Conservation (phyloP, 2,888 invertebrate species). For the Agriotes lineatus region DNA sequence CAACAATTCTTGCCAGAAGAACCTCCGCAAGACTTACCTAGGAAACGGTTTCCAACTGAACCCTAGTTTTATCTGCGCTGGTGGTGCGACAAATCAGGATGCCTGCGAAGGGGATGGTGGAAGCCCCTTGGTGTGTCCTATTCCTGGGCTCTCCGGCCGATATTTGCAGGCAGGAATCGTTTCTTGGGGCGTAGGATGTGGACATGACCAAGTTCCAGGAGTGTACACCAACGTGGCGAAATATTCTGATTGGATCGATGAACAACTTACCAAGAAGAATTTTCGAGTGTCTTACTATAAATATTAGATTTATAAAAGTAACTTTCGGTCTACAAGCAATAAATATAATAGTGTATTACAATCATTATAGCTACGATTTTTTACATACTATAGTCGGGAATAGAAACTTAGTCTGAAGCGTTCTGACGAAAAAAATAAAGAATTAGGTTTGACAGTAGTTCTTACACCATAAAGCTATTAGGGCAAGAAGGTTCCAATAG, state of each 20-base stretch:
- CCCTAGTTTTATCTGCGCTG: slow-evolving; percentile 80
- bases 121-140: slow-evolving; percentile 80
- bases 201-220: background rate
- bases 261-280: slow-evolving; percentile 19
- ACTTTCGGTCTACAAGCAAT: too few species aligned
- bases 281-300: too few species aligned
- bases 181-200: slow-evolving; percentile 62
- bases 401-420: too few species aligned
- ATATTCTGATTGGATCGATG: slow-evolving; percentile 35
- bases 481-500: too few species aligned
- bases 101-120: slow-evolving; percentile 83
- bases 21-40: slow-evolving; percentile 74
- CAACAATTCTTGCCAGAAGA: slow-evolving; percentile 58
- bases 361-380: too few species aligned
- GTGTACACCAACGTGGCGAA: slow-evolving; percentile 27
- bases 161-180: slow-evolving; percentile 70
- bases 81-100: slow-evolving; percentile 77
- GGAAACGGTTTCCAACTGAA: slow-evolving; percentile 76
- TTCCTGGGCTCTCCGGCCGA: slow-evolving; percentile 64
- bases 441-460: too few species aligned
- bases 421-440: too few species aligned
- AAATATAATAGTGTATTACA: too few species aligned
- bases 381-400: too few species aligned
- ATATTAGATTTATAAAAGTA: too few species aligned
- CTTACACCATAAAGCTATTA: too few species aligned